These are phyloP conservation scores for Drosophila ananassae DNA, from an alignment of 1,140 invertebrate species.

Conservation along the genomic window DNA sequence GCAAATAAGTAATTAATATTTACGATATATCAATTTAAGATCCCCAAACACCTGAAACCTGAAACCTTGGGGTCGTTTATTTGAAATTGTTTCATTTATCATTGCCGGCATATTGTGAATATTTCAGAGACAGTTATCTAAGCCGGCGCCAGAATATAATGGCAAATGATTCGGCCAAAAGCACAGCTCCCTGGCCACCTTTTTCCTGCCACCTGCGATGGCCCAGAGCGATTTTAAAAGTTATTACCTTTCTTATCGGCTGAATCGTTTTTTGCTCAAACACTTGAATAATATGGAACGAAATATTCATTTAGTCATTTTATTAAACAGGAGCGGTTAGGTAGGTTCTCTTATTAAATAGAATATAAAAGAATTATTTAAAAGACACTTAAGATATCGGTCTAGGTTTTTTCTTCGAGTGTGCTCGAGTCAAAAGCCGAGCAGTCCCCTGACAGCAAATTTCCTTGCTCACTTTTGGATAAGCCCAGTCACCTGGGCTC, in stretches of 20 bases:
- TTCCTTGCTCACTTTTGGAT: constrained; percentile 31
- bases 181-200: neutral
- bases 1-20: constrained; percentile 6
- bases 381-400: neutral
- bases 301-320: neutral
- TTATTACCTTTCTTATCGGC: constrained; percentile 75
- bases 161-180: constrained; percentile 63
- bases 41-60: neutral
- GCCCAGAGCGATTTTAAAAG: constrained; percentile 74
- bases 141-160: constrained; percentile 50
- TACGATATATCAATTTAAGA: neutral
- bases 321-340: neutral
- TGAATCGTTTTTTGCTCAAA: constrained; percentile 24
- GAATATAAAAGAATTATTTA: neutral
- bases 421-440: constrained; percentile 24
- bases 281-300: neutral
- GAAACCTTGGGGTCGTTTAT: constrained; percentile 15
- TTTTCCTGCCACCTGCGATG: constrained; percentile 3
- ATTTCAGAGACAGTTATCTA: constrained; percentile 43
- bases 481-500: constrained; percentile 7
- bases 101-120: constrained; percentile 26
- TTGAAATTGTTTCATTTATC: constrained; percentile 29
- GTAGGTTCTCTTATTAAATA: neutral
- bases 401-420: neutral
- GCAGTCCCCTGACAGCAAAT: constrained; percentile 57